Percentiles rank a stretch among this genome's conserved stretches.
Conservation (phyloP, 1,140 invertebrate genomes). For the Euura saliciscinereae region DNA sequence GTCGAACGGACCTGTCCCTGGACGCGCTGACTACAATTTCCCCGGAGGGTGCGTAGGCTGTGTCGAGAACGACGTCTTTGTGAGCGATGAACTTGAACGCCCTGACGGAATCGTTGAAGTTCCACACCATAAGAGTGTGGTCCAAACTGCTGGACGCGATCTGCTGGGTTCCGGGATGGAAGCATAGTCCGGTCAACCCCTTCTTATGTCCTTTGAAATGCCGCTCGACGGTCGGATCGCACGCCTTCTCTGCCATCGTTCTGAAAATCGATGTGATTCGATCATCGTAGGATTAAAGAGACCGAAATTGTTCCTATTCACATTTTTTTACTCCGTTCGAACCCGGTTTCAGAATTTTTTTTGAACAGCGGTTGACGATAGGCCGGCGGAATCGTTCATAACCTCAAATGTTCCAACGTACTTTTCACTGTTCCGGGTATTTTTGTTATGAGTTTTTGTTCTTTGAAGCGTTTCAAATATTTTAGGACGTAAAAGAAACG, state of each 20-base stretch:
- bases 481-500: too few relatives aligned
- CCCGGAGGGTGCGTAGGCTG: constrained; percentile 81
- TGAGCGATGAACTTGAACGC: constrained; percentile 74
- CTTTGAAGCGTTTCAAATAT: too few relatives aligned
- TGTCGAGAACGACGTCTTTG: constrained; percentile 66
- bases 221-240: constrained; percentile 72
- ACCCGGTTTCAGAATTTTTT: too few relatives aligned
- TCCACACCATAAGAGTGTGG: constrained; percentile 82
- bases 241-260: constrained; percentile 12
- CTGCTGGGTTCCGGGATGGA: constrained; percentile 76
- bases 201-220: constrained; percentile 83
- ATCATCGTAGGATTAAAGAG: too few relatives aligned
- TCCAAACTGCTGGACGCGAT: constrained; percentile 81
- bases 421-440: too few relatives aligned
- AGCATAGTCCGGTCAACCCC: constrained; percentile 75
- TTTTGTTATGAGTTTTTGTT: too few relatives aligned
- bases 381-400: too few relatives aligned
- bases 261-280: too few relatives aligned
- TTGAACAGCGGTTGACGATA: too few relatives aligned
- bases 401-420: too few relatives aligned
- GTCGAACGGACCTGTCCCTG: constrained; percentile 78
- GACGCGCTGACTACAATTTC: constrained; percentile 83
- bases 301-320: too few relatives aligned
- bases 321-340: too few relatives aligned
- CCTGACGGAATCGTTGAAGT: constrained; percentile 65